Evolutionary conservation across 2,113 vertebrate species (phyloP).

Genomic region (Halcyon malimbica): DNA sequence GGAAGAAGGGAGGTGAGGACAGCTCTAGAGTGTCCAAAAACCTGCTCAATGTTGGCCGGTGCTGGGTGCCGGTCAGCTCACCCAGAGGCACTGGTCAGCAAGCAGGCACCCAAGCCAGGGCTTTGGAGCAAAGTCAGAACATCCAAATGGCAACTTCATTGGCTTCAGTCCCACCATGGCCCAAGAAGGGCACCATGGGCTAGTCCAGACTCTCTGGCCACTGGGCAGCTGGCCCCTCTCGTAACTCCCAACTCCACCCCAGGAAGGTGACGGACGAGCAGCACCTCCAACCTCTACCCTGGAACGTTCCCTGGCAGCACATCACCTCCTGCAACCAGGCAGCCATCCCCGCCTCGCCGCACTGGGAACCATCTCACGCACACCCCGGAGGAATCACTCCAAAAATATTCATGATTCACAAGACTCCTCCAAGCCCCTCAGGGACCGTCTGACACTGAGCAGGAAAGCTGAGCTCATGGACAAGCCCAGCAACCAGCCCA

Average conservation of each 20-base stretch:
- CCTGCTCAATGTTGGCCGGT: not conserved
- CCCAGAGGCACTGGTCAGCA: not conserved
- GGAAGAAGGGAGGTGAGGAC: not conserved
- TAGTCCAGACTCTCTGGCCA: not conserved
- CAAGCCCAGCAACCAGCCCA: not conserved
- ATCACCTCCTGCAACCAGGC: not conserved
- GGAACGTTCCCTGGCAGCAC: not conserved
- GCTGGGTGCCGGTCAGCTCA: not conserved
- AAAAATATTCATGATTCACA: not conserved
- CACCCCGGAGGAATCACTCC: not conserved
- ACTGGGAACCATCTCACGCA: not conserved
- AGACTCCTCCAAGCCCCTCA: not conserved
- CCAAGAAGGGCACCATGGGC: not conserved
- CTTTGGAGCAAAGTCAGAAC: not conserved
- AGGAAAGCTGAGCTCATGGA: conserved; percentile 18
- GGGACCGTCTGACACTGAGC: not conserved
- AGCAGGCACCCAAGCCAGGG: not conserved
- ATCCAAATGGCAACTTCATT: not conserved
- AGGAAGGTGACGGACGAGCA: not conserved
- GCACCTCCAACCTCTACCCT: not conserved
- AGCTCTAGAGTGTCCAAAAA: rapidly evolving
- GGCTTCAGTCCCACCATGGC: not conserved
- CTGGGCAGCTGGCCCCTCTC: not conserved
- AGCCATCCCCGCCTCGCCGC: rapidly evolving
- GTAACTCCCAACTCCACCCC: not conserved